These are phyloP conservation scores for Galaxea fascicularis DNA, from an alignment of 92 coral and sea anemone genomes.

Conservation along the genomic window DNA sequence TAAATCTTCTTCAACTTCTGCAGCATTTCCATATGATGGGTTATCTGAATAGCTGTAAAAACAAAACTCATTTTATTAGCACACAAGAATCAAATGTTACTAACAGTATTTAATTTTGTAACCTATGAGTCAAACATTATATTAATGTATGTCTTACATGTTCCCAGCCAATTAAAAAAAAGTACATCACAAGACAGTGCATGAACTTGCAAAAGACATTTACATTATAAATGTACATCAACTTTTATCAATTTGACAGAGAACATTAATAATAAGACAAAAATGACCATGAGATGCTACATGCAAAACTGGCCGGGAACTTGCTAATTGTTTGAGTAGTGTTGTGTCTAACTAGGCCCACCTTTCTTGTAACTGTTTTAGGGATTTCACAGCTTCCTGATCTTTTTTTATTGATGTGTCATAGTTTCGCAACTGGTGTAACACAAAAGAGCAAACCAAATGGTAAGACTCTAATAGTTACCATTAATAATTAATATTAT, in stretches of 20 bases:
- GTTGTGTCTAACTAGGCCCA: conserved; percentile 2
- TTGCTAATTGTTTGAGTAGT: neutral
- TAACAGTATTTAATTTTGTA: neutral
- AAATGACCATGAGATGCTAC: neutral
- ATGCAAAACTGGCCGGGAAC: no score
- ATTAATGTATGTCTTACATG: neutral
- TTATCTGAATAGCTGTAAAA: conserved; percentile 76
- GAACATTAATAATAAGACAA: neutral
- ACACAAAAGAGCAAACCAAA: conserved; percentile 1
- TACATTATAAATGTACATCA: neutral
- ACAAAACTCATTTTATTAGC: neutral
- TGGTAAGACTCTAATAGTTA: no score
- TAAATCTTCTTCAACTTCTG: conserved; percentile 77
- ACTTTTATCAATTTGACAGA: no score
- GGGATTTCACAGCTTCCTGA: conserved; percentile 66
- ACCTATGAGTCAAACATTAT: neutral
- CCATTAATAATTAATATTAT: no score
- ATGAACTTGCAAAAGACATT: no score
- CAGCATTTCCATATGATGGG: conserved; percentile 91
- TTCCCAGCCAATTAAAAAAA: neutral
- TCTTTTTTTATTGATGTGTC: conserved; percentile 74
- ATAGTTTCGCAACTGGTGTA: conserved; percentile 61
- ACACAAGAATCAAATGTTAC: neutral
- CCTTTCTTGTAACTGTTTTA: conserved; percentile 77
- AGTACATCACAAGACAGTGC: neutral